A percentile compares a stretch with the other conserved stretches of the same genome.
Evolutionary conservation across 2,113 vertebrate genomes (phyloP).

Genomic region (Athene cunicularia): DNA sequence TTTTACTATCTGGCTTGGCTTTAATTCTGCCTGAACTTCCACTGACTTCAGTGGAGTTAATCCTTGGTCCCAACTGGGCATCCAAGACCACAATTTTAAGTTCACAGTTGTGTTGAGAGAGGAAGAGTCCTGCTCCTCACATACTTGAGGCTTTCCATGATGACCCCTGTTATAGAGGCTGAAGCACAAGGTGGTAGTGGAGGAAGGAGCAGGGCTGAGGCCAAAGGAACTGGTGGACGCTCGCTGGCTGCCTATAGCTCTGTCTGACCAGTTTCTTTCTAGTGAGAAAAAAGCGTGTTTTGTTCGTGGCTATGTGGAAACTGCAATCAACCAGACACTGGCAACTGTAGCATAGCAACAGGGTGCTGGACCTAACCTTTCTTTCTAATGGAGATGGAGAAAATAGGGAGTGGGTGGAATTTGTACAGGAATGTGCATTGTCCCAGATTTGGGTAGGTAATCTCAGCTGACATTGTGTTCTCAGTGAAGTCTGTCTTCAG

Average conservation of each 20-base stretch:
- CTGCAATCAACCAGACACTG: neutral
- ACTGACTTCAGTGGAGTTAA: neutral
- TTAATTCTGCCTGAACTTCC: neutral
- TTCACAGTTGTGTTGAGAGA: neutral
- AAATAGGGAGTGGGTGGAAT: conserved; percentile 34
- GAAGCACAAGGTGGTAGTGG: neutral
- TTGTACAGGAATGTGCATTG: neutral
- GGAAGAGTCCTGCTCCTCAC: neutral
- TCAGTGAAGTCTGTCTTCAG: neutral
- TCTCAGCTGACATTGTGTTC: neutral
- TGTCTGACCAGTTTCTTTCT: neutral
- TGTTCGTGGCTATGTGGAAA: neutral
- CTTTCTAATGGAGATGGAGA: neutral
- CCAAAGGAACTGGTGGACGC: fast-evolving
- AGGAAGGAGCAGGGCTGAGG: neutral
- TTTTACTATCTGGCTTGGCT: neutral
- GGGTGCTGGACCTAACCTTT: conserved; percentile 28
- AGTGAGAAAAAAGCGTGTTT: neutral
- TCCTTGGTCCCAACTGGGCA: fast-evolving
- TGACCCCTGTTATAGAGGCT: neutral
- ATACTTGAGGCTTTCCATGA: neutral
- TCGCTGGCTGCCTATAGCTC: neutral
- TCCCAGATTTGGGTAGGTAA: neutral
- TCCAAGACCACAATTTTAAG: neutral
- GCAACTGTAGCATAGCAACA: conserved; percentile 68